These are phyloP conservation scores for Monoplex corrugatus DNA, from an alignment of 2,888 invertebrate genomes.

Conservation along the genomic window DNA sequence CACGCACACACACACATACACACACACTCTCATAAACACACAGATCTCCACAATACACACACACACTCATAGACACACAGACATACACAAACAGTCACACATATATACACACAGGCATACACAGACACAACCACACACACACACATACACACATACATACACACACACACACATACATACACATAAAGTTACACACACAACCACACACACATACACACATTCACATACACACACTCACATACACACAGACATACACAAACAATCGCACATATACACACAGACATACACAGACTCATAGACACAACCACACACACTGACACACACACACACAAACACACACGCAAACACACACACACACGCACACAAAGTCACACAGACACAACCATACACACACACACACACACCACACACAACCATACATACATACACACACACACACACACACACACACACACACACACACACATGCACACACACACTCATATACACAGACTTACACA, in stretches of 20 bases:
- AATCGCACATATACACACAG: too few species aligned
- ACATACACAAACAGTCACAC: neutral
- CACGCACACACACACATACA: too few species aligned
- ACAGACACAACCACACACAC: neutral
- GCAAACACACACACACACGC: neutral
- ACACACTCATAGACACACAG: neutral
- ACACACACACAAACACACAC: neutral
- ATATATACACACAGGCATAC: neutral
- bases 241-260: too few species aligned
- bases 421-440: too few species aligned
- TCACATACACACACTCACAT: neutral
- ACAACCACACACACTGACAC: too few species aligned
- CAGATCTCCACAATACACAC: neutral
- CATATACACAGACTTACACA: neutral
- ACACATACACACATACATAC: neutral
- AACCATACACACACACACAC: neutral
- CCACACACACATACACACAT: neutral
- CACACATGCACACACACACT: neutral
- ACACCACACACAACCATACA: too few species aligned
- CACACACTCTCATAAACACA: neutral
- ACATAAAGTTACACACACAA: neutral
- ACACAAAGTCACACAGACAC: neutral
- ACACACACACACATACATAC: neutral
- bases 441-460: too few species aligned
- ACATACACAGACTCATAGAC: too few species aligned